phyloP scores from a whole-genome alignment of 1,140 invertebrate species.

The Matsumurasca onukii region DNA sequence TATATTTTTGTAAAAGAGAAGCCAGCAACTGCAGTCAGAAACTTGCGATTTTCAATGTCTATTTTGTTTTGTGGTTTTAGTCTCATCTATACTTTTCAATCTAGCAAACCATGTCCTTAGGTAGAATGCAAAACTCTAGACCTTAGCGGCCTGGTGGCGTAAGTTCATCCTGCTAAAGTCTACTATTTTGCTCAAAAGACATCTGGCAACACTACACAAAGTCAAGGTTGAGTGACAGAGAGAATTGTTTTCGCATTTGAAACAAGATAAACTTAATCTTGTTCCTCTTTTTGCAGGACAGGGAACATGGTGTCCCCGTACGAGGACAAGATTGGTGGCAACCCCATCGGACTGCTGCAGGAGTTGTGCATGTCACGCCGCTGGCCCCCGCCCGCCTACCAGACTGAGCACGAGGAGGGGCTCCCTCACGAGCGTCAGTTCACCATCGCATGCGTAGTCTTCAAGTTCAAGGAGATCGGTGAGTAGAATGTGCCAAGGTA shows the following conservation, averaged over 20 bases:
- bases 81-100: too few relatives aligned
- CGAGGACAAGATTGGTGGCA: slow-evolving; percentile 54
- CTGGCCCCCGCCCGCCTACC: slow-evolving; percentile 92
- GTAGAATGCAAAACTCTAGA: too few relatives aligned
- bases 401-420: slow-evolving; percentile 86
- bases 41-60: too few relatives aligned
- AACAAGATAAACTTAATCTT: neutral
- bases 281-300: slow-evolving; percentile 38
- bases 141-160: neutral
- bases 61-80: too few relatives aligned
- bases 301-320: slow-evolving; percentile 47
- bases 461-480: slow-evolving; percentile 79
- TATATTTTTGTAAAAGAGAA: too few relatives aligned
- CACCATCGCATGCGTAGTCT: slow-evolving; percentile 85
- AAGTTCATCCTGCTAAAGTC: neutral
- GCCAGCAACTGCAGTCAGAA: too few relatives aligned
- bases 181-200: neutral
- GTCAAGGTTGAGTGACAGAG: neutral
- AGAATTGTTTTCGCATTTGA: neutral
- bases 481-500: slow-evolving; percentile 61
- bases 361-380: slow-evolving; percentile 95
- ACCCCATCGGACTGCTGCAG: slow-evolving; percentile 93
- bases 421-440: slow-evolving; percentile 91
- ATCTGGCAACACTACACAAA: neutral
- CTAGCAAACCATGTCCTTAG: too few relatives aligned